These are phyloP conservation scores for Petrocephalus sullivani DNA, from an alignment of 2,797 vertebrate genomes.

Conservation along the genomic window DNA sequence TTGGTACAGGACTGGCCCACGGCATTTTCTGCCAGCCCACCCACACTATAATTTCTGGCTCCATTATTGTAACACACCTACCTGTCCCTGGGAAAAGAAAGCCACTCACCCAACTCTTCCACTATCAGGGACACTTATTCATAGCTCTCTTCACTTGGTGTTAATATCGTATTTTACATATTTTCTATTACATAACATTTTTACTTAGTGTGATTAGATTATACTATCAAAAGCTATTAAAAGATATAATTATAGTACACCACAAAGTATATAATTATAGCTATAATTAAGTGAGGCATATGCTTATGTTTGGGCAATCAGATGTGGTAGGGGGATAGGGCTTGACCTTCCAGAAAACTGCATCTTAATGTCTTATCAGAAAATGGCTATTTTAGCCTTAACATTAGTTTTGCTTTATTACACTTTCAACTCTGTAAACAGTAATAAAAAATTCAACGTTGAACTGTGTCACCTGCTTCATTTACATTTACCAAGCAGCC, in stretches of 20 bases:
- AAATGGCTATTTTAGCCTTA: neutral
- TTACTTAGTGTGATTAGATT: neutral
- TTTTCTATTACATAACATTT: neutral
- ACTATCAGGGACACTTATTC: neutral
- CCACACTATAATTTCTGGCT: neutral
- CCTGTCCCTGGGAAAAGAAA: neutral
- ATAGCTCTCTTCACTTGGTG: neutral
- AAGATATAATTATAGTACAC: neutral
- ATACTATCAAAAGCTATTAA: neutral
- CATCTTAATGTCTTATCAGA: neutral
- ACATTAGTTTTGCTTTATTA: neutral
- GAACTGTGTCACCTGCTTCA: neutral
- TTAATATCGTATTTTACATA: neutral
- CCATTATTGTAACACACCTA: neutral
- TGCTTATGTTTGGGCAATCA: neutral
- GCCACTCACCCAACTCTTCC: neutral
- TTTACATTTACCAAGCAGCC: neutral
- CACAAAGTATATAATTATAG: neutral
- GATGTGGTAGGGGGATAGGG: neutral
- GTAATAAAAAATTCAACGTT: neutral
- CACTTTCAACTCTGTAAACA: neutral
- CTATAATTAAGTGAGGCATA: neutral
- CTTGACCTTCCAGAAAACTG: neutral
- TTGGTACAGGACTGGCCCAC: neutral
- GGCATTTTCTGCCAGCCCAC: neutral